phyloP scores from a whole-genome alignment of 2,888 invertebrate species.

The Lobophora halterata region DNA sequence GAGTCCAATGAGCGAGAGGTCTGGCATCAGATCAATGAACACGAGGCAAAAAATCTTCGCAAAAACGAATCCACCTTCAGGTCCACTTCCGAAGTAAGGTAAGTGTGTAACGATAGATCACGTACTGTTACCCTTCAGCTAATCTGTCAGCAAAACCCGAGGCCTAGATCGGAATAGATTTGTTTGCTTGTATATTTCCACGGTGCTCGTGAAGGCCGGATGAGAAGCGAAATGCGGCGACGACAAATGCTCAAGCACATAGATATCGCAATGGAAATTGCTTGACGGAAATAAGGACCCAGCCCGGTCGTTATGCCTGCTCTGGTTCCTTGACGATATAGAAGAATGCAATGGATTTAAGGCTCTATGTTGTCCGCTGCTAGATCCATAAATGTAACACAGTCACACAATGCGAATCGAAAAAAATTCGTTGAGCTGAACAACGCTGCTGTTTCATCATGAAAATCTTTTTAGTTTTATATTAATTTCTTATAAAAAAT shows the following conservation, averaged over 20 bases:
- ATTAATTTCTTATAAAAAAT: too few species aligned
- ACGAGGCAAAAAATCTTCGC: conserved; percentile 1
- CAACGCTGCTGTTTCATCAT: conserved; percentile 1
- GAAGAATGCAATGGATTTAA: conserved; percentile 2
- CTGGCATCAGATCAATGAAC: background rate
- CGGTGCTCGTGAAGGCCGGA: conserved; percentile 33
- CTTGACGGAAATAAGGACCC: conserved; percentile 42
- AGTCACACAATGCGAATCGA: conserved; percentile 1
- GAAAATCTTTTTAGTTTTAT: too few species aligned
- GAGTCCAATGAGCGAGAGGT: conserved; percentile 2
- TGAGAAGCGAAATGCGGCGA: conserved; percentile 36
- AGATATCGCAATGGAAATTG: conserved; percentile 40
- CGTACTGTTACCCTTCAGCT: conserved; percentile 10
- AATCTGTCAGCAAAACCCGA: conserved; percentile 22
- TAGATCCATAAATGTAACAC: conserved; percentile 3
- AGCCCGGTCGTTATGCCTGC: conserved; percentile 5
- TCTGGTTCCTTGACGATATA: conserved; percentile 12
- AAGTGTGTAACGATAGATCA: conserved; percentile 16
- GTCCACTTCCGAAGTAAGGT: conserved; percentile 10
- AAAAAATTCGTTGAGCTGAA: conserved; percentile 9
- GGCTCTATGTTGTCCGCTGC: conserved; percentile 1
- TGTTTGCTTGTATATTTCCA: conserved; percentile 33
- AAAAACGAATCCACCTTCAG: conserved; percentile 13
- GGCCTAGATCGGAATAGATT: conserved; percentile 24
- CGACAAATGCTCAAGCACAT: conserved; percentile 44